Evolutionary conservation across 2,113 vertebrate species (phyloP), one percentile per base, ranked within the genome.

Genomic region (Bubalus kerabau): DNA sequence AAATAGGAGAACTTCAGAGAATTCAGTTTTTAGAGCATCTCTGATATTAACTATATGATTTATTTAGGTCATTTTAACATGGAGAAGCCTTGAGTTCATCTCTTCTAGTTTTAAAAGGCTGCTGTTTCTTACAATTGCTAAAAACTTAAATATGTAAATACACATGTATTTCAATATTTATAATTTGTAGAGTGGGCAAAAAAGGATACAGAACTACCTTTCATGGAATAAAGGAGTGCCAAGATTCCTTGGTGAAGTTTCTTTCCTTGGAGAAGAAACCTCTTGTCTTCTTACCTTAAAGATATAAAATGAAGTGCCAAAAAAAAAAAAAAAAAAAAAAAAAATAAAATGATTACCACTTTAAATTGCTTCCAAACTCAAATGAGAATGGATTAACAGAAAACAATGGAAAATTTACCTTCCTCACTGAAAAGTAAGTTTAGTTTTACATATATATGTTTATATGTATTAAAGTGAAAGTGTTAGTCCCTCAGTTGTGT

Each of bases 241-340:
- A 97, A 98, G 90, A 90, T 96, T 98, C 88, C 91, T 98, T 97
- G 98, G 67, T 96, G 97, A 97, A 97, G 98, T 98, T 94, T 98
- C 99, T 98, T 98, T 98, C 88, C 98, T 98, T 97, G 98, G 97
- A 97, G 98, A 98, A 98, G 98, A 94, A 98, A 97, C 67, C 91
- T 98, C 98, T 98, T 98, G 98, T 98, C 95, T 98, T 98, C 97
- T 98, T 96, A 97, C 98, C 99, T 99, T 98, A 91, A 98, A 98
- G 97, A 98, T 12, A 98, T 40, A 97, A 98, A 97, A 98, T 90
- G 90, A 98, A n/a, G n/a, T n/a, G n/a, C n/a, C n/a, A n/a, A n/a
- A n/a, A n/a, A n/a, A n/a, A n/a, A n/a, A n/a, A n/a, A n/a, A n/a
- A n/a, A n/a, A n/a, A n/a, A n/a, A n/a, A n/a, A n/a, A n/a, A n/a